Percentiles rank a stretch among this genome's conserved stretches.
phyloP scores from a whole-genome alignment of 2,113 vertebrate genomes.

The Syngnathus floridae region DNA sequence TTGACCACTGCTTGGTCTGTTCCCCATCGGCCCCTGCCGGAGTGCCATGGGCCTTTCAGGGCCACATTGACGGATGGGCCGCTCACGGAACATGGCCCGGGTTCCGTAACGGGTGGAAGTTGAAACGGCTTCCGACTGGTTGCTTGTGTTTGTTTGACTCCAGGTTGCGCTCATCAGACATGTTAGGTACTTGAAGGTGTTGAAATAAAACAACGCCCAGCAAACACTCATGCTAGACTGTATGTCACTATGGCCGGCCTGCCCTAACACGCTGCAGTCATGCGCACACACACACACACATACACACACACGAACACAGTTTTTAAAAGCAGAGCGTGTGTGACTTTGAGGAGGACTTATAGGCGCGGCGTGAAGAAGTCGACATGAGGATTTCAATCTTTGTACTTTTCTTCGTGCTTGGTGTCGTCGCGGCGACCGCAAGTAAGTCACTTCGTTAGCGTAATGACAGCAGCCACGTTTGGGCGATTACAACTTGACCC shows the following conservation, averaged over 20 bases:
- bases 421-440: slow-evolving; percentile 37
- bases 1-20: too few species aligned
- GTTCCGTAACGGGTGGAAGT: neutral
- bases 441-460: slow-evolving; percentile 18
- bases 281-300: neutral
- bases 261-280: slow-evolving; percentile 37
- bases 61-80: too few species aligned
- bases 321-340: neutral
- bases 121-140: neutral
- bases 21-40: too few species aligned
- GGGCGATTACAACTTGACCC: neutral
- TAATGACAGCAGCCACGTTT: neutral
- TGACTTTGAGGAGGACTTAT: neutral
- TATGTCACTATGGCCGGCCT: slow-evolving; percentile 19
- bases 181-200: neutral
- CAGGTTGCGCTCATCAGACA: neutral
- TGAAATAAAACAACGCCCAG: neutral
- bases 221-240: neutral
- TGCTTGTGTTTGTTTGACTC: too few species aligned
- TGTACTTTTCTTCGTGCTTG: slow-evolving; percentile 24
- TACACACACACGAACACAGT: neutral
- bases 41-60: too few species aligned
- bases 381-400: slow-evolving; percentile 48
- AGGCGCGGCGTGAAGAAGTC: neutral
- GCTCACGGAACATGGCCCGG: too few species aligned